phyloP scores from a whole-genome alignment of 1,140 invertebrate genomes.

The Semibalanus balanoides region DNA sequence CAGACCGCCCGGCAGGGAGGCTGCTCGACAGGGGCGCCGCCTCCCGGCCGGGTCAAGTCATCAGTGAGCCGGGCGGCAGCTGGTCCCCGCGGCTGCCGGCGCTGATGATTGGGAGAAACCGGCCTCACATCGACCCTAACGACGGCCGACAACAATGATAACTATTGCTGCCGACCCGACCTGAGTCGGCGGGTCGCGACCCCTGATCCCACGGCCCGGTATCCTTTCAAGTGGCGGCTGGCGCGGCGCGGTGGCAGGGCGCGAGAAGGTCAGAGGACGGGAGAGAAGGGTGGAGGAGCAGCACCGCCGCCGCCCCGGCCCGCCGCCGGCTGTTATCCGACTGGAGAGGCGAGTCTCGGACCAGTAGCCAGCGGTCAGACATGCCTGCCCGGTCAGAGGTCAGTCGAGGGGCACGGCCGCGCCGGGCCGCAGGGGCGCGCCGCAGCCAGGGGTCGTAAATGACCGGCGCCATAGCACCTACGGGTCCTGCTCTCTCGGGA shows the following conservation, averaged over 20 bases:
- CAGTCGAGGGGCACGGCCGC: too few species aligned
- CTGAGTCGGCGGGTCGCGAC: too few species aligned
- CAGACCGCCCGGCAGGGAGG: too few species aligned
- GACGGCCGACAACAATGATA: not conserved
- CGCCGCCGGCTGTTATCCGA: not conserved
- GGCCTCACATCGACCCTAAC: not conserved
- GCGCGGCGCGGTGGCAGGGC: too few species aligned
- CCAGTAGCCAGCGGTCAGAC: not conserved
- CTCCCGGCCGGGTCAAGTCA: not conserved
- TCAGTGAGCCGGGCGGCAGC: conserved; percentile 3
- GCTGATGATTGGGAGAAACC: conserved; percentile 4
- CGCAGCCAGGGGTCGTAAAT: not conserved
- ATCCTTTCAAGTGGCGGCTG: not conserved
- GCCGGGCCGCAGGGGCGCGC: too few species aligned
- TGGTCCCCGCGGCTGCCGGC: conserved; percentile 4
- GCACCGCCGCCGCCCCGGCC: too few species aligned
- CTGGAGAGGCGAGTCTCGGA: not conserved
- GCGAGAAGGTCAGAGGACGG: not conserved
- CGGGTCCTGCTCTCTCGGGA: too few species aligned
- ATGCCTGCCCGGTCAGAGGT: not conserved
- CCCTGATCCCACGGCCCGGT: not conserved
- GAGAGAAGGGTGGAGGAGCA: not conserved
- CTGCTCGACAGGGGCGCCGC: too few species aligned
- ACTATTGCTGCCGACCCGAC: not conserved
- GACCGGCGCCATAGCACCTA: not conserved